Conservation (phyloP, 2,113 vertebrate genomes). For the Steatornis caripensis region DNA sequence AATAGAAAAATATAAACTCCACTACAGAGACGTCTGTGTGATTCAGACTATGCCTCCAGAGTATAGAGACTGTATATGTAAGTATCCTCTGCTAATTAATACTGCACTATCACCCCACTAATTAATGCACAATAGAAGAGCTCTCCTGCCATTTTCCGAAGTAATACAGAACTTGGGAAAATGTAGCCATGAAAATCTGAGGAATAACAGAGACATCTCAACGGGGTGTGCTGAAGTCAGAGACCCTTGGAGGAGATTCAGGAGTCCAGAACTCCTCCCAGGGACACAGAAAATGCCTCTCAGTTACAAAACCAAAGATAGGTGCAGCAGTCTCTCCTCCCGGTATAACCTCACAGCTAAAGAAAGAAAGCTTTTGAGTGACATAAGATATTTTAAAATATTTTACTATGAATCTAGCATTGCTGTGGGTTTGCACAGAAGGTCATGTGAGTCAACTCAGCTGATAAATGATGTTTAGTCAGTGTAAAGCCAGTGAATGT, state of each 20-base stretch:
- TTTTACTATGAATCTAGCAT: not conserved
- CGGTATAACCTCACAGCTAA: not conserved
- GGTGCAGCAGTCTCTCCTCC: not conserved
- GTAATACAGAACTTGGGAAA: not conserved
- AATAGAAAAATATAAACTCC: not conserved
- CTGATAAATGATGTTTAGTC: not conserved
- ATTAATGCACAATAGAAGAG: not conserved
- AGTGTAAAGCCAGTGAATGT: not conserved
- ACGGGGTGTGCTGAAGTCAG: not conserved
- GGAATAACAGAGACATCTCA: not conserved
- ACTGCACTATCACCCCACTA: not conserved
- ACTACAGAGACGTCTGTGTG: not conserved
- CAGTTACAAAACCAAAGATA: not conserved
- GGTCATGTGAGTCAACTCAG: not conserved
- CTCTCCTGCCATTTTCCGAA: not conserved
- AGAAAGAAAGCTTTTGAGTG: not conserved
- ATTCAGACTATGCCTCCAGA: not conserved
- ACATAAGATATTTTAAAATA: not conserved
- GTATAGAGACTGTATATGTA: not conserved
- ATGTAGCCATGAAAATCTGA: not conserved
- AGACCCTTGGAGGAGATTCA: not conserved
- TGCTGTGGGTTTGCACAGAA: not conserved
- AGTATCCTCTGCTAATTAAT: slow-evolving; percentile 18
- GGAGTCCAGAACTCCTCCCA: too few relatives aligned
- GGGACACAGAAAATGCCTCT: not conserved